Conservation (phyloP, 2,797 vertebrate genomes). For the Sphenopsis melanotis region DNA sequence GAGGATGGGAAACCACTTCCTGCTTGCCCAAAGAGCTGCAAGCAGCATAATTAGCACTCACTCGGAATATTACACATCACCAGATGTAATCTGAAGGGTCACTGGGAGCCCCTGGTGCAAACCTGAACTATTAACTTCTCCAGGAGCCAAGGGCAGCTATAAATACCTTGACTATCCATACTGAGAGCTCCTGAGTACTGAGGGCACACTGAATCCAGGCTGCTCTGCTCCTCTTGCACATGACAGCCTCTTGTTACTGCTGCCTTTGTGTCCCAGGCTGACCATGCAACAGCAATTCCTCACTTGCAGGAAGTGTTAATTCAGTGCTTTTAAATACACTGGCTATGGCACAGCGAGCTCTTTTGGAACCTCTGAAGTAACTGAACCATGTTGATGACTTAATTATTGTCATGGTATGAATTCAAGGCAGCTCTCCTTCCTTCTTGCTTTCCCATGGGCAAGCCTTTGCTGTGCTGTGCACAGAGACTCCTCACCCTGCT, state of each 20-base stretch:
- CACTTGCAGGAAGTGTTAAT: not conserved
- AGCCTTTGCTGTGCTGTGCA: not conserved
- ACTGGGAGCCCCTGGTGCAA: not conserved
- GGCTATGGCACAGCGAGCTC: not conserved
- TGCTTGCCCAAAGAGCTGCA: not conserved
- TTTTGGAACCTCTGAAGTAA: not conserved
- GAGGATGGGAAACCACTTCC: conserved; percentile 12
- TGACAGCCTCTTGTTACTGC: not conserved
- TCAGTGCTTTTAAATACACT: not conserved
- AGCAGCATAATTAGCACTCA: not conserved
- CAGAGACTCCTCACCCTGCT: not conserved
- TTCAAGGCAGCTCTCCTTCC: not conserved
- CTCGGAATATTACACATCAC: not conserved
- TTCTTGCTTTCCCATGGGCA: not conserved
- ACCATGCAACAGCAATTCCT: not conserved
- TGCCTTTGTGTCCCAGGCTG: not conserved
- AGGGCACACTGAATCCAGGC: not conserved
- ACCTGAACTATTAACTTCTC: not conserved
- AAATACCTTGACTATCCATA: not conserved
- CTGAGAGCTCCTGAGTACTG: not conserved
- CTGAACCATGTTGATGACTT: not conserved
- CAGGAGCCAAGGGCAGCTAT: not conserved
- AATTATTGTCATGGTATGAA: not conserved
- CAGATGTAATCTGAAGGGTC: not conserved
- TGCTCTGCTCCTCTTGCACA: not conserved